phyloP scores from a whole-genome alignment of 1,140 invertebrate genomes.

The Zaprionus vittiger region DNA sequence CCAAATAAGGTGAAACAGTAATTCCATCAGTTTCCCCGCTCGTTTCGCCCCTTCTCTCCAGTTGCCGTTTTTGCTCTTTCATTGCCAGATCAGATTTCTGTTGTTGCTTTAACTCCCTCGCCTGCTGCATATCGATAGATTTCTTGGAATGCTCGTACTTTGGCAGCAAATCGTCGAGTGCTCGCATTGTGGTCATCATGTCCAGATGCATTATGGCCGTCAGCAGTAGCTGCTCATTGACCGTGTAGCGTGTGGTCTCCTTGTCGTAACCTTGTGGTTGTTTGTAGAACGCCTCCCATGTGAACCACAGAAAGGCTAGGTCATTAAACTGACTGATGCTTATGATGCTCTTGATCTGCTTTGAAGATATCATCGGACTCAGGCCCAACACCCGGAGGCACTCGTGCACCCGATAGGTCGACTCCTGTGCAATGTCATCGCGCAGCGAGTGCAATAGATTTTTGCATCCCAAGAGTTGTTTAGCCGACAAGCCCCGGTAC shows the following conservation, averaged over 20 bases:
- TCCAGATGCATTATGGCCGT: conserved; percentile 69
- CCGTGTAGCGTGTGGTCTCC: conserved; percentile 5
- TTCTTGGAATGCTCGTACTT: conserved; percentile 38
- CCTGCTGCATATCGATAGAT: not conserved
- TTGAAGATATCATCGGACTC: conserved; percentile 20
- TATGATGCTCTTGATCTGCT: conserved; percentile 33
- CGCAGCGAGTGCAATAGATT: conserved; percentile 43
- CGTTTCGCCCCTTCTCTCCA: not conserved
- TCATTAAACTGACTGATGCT: conserved; percentile 55
- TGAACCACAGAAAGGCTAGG: conserved; percentile 63
- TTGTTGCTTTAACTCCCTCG: not conserved
- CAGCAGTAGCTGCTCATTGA: conserved; percentile 69
- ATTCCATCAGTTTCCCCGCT: not conserved
- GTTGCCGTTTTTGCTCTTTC: not conserved
- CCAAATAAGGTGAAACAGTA: conserved; percentile 34
- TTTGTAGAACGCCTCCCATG: conserved; percentile 62
- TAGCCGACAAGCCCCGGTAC: conserved; percentile 55
- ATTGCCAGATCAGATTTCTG: not conserved
- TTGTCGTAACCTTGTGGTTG: not conserved
- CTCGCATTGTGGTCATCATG: conserved; percentile 52
- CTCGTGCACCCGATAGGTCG: conserved; percentile 38
- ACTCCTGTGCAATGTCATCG: conserved; percentile 55
- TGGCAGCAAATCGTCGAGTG: conserved; percentile 60
- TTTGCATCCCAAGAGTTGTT: conserved; percentile 41
- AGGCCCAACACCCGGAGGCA: conserved; percentile 47